These are phyloP conservation scores for Tiliqua scincoides DNA, from an alignment of 2,113 vertebrate genomes.

Conservation along the genomic window DNA sequence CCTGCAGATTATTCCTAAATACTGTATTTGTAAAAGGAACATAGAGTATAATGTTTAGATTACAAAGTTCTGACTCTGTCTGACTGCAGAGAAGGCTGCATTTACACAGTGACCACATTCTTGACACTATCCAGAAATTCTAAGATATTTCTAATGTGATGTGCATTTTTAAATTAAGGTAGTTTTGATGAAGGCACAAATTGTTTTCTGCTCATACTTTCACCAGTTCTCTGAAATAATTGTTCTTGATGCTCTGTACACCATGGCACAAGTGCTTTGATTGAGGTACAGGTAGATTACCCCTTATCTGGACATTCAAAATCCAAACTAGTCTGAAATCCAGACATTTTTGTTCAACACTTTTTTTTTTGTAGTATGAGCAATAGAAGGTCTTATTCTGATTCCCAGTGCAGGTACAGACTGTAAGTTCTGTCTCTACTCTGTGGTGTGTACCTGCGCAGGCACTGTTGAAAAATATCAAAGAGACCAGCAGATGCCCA, in stretches of 20 bases:
- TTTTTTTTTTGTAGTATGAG: too few species aligned
- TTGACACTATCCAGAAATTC: not conserved
- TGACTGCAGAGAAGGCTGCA: not conserved
- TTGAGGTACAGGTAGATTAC: too few species aligned
- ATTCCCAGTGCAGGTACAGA: too few species aligned
- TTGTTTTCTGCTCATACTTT: not conserved
- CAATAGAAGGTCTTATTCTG: too few species aligned
- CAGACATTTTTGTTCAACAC: too few species aligned
- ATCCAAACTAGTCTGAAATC: too few species aligned
- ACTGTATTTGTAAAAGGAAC: not conserved
- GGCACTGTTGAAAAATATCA: too few species aligned
- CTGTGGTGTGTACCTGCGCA: too few species aligned
- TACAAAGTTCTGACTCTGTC: not conserved
- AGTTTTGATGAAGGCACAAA: not conserved
- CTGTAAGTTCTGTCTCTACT: too few species aligned
- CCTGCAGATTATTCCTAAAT: not conserved
- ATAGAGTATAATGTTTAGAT: not conserved
- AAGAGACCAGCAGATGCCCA: too few species aligned
- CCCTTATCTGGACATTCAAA: too few species aligned
- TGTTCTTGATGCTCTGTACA: not conserved
- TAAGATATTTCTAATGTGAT: not conserved
- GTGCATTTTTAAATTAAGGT: not conserved
- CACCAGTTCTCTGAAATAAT: constrained; percentile 14
- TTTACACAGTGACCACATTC: not conserved
- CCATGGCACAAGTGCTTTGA: not conserved